These are phyloP conservation scores for Catharus bicknelli DNA, from an alignment of 2,113 vertebrate genomes.

Conservation along the genomic window DNA sequence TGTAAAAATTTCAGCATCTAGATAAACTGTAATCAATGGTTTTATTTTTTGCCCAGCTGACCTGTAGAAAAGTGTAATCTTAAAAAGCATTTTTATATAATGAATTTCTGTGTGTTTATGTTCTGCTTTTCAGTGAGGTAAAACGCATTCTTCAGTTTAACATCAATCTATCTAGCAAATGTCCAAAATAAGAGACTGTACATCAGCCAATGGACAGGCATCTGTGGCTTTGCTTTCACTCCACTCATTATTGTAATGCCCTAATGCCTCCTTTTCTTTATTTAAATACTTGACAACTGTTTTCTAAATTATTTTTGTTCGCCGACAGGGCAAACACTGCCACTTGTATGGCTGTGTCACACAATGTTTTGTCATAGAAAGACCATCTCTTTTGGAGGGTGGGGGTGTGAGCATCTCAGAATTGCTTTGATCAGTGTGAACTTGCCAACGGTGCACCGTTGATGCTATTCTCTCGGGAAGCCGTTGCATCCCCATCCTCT, in stretches of 20 bases:
- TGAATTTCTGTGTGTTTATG: background rate
- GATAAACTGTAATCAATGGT: background rate
- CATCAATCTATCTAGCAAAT: background rate
- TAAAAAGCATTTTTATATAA: background rate
- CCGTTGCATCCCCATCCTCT: conserved; percentile 28
- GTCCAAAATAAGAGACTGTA: background rate
- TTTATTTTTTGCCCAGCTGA: background rate
- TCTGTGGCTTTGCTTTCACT: conserved; percentile 31
- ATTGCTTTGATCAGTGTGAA: conserved; percentile 45
- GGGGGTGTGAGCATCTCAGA: background rate
- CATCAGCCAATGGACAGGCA: background rate
- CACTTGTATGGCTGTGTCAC: background rate
- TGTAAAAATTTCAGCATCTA: background rate
- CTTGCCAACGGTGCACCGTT: conserved; percentile 10
- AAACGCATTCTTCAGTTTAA: background rate
- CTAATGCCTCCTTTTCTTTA: background rate
- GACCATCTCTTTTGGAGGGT: background rate
- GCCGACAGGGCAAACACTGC: background rate
- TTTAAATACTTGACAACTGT: background rate
- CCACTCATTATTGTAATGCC: background rate
- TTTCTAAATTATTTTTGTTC: conserved; percentile 3
- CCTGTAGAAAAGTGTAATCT: background rate
- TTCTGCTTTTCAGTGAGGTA: background rate
- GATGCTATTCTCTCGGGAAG: conserved; percentile 29
- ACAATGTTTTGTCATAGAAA: conserved; percentile 12